Evolutionary conservation across 2,113 vertebrate species (phyloP).

Genomic region (Panurus biarmicus): DNA sequence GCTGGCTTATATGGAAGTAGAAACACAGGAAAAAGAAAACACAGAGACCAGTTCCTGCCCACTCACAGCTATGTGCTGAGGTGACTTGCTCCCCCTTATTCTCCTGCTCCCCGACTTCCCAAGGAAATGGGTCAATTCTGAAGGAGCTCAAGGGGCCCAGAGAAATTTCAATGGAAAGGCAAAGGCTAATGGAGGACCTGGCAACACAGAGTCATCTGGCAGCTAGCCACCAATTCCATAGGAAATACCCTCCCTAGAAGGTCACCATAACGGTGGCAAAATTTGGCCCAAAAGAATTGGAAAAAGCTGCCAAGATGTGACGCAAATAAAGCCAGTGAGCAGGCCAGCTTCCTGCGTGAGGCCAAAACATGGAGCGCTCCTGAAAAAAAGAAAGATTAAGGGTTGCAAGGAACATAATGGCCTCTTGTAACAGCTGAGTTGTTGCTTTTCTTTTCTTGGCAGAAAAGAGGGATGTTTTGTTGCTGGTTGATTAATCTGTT

Average conservation of each 20-base stretch:
- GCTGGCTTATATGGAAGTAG: not conserved
- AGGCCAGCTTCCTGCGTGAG: constrained; percentile 24
- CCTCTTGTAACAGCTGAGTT: constrained; percentile 31
- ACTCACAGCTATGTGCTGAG: not conserved
- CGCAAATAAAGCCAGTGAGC: not conserved
- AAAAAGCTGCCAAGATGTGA: constrained; percentile 38
- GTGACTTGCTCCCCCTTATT: not conserved
- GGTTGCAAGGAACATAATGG: constrained; percentile 44
- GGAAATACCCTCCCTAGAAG: constrained; percentile 59
- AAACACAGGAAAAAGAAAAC: not conserved
- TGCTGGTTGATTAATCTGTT: constrained; percentile 54
- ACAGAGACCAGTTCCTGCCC: not conserved
- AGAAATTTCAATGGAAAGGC: not conserved
- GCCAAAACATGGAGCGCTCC: not conserved
- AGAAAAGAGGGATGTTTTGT: constrained; percentile 21
- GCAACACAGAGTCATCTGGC: not conserved
- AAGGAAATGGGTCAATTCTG: not conserved
- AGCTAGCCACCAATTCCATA: constrained; percentile 37
- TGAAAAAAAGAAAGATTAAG: constrained; percentile 27
- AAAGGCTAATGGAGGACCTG: not conserved
- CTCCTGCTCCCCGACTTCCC: not conserved
- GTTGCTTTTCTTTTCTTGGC: constrained; percentile 36
- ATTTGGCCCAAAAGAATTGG: constrained; percentile 29
- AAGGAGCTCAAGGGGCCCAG: not conserved
- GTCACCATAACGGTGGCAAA: constrained; percentile 50